phyloP scores from a whole-genome alignment of 1,140 invertebrate species.

The Pogonomyrmex californicus region DNA sequence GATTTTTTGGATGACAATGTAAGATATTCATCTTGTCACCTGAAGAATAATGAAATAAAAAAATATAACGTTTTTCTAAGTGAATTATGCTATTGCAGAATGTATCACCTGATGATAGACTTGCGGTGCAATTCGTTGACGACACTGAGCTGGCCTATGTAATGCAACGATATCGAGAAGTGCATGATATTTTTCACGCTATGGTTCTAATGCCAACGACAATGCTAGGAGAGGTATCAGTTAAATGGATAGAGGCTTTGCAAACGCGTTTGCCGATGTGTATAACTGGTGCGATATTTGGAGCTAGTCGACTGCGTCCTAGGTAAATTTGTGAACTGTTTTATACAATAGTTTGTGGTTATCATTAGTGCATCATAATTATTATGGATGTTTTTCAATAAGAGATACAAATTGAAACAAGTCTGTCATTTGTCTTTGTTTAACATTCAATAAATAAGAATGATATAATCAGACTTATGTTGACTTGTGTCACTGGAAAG shows the following conservation, averaged over 20 bases:
- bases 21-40: conserved; percentile 75
- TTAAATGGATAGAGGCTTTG: conserved; percentile 99
- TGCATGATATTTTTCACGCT: conserved; percentile 98
- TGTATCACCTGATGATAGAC: conserved; percentile 97
- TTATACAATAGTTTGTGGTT: background rate
- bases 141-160: conserved; percentile 97
- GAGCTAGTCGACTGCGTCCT: conserved; percentile 92
- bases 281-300: conserved; percentile 94
- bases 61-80: background rate
- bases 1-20: conserved; percentile 94
- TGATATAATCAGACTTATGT: too few relatives aligned
- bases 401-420: too few relatives aligned
- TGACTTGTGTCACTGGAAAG: too few relatives aligned
- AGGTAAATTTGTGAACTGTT: conserved; percentile 88
- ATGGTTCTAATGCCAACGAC: conserved; percentile 97
- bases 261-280: conserved; percentile 97
- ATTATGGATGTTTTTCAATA: background rate
- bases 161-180: conserved; percentile 98
- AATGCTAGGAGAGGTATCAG: conserved; percentile 97
- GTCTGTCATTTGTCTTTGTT: too few relatives aligned
- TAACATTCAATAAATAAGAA: too few relatives aligned
- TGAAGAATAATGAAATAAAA: background rate
- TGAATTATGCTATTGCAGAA: conserved; percentile 86
- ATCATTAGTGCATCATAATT: background rate
- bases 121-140: conserved; percentile 96